Evolutionary conservation across 2,888 invertebrate genomes (phyloP), one percentile per base, ranked within the genome.

Genomic region (Tholera decimalis): DNA sequence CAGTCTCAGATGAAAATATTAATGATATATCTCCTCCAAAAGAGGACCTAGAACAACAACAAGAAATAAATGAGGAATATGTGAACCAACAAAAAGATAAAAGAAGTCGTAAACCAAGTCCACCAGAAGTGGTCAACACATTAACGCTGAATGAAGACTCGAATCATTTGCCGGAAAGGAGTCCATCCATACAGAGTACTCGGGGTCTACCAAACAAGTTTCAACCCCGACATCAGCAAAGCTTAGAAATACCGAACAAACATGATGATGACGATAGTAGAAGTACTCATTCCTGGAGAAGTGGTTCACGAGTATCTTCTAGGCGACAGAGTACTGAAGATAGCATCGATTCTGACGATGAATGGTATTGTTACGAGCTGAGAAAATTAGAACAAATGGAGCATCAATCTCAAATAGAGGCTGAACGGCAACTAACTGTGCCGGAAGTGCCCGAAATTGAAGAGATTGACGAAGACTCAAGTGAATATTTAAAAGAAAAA

Each of bases 301-400:
- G 98, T 83, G 97, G 98, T 0, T 98, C 98, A 0, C 95, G 98
- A 79, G 97, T 98, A 1, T 98, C 98, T 2, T 98, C 98, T 0
- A 96, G 98, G 77, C 96, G 98, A 55, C 98, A 98, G 92, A 98
- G 98, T 85, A 98, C 98, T 0, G 98, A 98, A 93, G 98, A 98
- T 83, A 98, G 98, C 83, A 98, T 98, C 63, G 98, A 98, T 89
- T 98, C 98, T 28, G 98, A 98, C 92, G 98, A 98, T 86, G 98
- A 98, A 89, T 98, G 98, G 97, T 98, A 98, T 85, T 98, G 98
- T 83, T 98, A 98, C 88, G 98, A 98, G 88, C 90, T 98, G 63
- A 95, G 98, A 60, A 98, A 98, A 90, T 91, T 98, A 37, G 98
- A 98, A 91, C 98, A 98, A 91, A 96, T 98, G 91, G 98, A 98